phyloP scores from a whole-genome alignment of 1,140 invertebrate genomes.

The Dreissena rostriformis region DNA sequence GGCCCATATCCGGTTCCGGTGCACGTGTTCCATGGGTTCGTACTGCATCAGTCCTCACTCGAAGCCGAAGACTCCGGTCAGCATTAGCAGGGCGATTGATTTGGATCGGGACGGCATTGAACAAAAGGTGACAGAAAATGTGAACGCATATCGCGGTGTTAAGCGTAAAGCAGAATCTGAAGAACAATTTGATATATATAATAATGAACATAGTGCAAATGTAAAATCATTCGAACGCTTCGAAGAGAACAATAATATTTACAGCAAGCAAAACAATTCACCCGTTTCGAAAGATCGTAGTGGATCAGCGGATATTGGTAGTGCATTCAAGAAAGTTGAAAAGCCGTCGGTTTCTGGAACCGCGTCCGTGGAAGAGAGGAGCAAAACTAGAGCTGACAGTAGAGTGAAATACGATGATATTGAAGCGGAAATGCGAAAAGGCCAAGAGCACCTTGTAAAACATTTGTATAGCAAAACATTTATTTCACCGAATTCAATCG shows the following conservation, averaged over 20 bases:
- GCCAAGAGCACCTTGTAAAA: conserved; percentile 19
- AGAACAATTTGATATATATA: not conserved
- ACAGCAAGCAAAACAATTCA: not conserved
- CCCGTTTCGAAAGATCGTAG: not conserved
- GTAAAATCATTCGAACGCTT: not conserved
- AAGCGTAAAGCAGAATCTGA: conserved; percentile 5
- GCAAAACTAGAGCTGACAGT: not conserved
- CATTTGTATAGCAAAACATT: conserved; percentile 40
- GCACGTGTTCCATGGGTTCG: conserved; percentile 42
- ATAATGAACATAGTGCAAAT: too few relatives aligned
- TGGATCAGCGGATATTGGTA: conserved; percentile 57
- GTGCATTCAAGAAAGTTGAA: conserved; percentile 78
- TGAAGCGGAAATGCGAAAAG: conserved; percentile 21
- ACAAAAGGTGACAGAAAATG: too few relatives aligned
- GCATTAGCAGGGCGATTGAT: not conserved
- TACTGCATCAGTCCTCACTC: not conserved
- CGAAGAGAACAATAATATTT: not conserved
- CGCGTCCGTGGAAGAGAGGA: not conserved
- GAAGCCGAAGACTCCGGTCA: not conserved
- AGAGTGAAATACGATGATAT: not conserved
- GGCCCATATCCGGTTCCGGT: conserved; percentile 78
- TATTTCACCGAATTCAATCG: conserved; percentile 9
- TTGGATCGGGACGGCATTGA: not conserved
- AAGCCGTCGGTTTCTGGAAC: conserved; percentile 38
- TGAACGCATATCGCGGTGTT: too few relatives aligned